Evolutionary conservation across 2,113 vertebrate genomes (phyloP).

Genomic region (Equus quagga): DNA sequence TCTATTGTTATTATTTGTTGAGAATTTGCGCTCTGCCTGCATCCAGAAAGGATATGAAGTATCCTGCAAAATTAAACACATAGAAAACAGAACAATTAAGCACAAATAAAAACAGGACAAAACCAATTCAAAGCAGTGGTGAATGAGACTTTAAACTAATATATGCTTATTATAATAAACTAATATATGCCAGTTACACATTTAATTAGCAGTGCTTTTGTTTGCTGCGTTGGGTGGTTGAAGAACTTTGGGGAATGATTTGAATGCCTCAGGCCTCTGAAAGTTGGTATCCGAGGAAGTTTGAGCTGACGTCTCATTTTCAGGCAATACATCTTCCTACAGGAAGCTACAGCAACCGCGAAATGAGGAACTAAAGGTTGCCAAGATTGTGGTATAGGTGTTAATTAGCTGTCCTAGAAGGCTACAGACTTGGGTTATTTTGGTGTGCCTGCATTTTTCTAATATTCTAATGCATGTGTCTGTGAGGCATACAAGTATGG

Average conservation of each 20-base stretch:
- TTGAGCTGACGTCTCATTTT: conserved; percentile 57
- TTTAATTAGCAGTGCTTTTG: conserved; percentile 62
- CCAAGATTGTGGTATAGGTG: conserved; percentile 29
- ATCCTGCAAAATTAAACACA: conserved; percentile 55
- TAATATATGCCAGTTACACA: background rate
- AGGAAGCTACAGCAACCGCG: conserved; percentile 41
- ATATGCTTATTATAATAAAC: conserved; percentile 55
- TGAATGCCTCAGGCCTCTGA: conserved; percentile 35
- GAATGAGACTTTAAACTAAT: conserved; percentile 38
- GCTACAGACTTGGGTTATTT: conserved; percentile 5
- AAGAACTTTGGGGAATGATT: conserved; percentile 56
- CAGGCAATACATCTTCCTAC: conserved; percentile 27
- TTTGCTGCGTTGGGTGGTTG: conserved; percentile 28
- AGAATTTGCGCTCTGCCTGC: conserved; percentile 29
- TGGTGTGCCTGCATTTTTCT: conserved; percentile 42
- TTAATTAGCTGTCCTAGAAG: conserved; percentile 65
- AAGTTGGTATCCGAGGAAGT: conserved; percentile 56
- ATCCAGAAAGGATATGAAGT: conserved; percentile 57
- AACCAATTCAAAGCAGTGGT: conserved; percentile 43
- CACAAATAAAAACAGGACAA: conserved; percentile 57
- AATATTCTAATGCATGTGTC: background rate
- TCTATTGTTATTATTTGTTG: conserved; percentile 64
- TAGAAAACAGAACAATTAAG: conserved; percentile 45
- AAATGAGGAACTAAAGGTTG: conserved; percentile 52
- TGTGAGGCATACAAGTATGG: background rate